phyloP scores from a whole-genome alignment of 2,888 invertebrate species.

The Falcaria lacertinaria region DNA sequence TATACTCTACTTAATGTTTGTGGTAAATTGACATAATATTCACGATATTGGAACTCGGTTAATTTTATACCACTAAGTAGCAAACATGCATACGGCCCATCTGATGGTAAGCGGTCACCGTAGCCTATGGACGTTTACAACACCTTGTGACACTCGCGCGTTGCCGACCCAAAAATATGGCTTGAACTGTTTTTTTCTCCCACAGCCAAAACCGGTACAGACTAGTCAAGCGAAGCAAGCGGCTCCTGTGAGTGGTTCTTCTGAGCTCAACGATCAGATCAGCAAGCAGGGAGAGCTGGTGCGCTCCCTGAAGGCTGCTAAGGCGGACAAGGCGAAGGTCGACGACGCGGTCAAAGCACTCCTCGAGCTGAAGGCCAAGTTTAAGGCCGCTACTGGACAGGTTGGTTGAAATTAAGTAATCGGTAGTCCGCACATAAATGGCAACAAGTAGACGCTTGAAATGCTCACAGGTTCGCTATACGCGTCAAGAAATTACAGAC shows the following conservation, averaged over 20 bases:
- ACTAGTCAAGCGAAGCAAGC: conserved; percentile 36
- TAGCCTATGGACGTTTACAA: no score
- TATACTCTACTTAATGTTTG: no score
- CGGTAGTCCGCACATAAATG: conserved; percentile 41
- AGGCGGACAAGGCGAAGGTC: conserved; percentile 65
- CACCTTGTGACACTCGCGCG: no score
- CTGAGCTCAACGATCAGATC: conserved; percentile 50
- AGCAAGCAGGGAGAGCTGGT: conserved; percentile 82
- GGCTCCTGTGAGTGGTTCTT: conserved; percentile 10
- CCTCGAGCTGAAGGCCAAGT: conserved; percentile 86
- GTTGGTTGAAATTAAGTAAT: conserved; percentile 18
- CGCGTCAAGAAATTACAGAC: no score
- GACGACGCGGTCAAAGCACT: conserved; percentile 76
- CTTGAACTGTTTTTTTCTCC: conserved; percentile 8
- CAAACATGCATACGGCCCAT: no score
- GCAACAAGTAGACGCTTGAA: no score
- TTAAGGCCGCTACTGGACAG: conserved; percentile 77
- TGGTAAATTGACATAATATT: no score
- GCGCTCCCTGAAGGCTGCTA: conserved; percentile 83
- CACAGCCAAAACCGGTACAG: conserved; percentile 50
- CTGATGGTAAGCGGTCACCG: no score
- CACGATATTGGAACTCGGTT: no score
- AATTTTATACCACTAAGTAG: no score
- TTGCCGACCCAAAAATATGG: neutral
- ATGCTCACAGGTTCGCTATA: no score